Evolutionary conservation across 2,888 invertebrate genomes (phyloP).

Genomic region (Synergus itoensis): DNA sequence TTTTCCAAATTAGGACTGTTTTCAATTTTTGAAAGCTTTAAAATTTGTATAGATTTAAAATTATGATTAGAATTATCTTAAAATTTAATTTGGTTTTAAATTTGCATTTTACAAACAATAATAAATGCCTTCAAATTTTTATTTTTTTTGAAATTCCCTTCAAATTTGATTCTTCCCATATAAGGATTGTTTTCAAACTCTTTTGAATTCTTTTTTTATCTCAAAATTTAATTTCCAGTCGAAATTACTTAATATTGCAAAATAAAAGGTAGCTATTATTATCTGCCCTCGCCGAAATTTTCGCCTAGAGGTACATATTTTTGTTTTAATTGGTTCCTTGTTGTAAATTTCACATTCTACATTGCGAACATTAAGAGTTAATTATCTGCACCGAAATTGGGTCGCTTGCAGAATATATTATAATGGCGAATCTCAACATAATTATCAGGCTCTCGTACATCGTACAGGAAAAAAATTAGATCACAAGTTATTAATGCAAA

Average conservation of each 20-base stretch:
- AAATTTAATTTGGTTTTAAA: background rate
- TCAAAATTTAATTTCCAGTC: background rate
- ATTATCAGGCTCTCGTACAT: conserved; percentile 16
- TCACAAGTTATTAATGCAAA: conserved; percentile 37
- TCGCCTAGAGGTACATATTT: background rate
- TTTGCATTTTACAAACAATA: background rate
- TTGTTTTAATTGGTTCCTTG: conserved; percentile 5
- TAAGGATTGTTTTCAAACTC: no score
- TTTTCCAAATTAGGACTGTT: no score
- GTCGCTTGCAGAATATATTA: conserved; percentile 39
- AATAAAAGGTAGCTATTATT: no score
- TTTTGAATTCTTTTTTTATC: background rate
- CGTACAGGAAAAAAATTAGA: conserved; percentile 25
- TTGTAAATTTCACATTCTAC: conserved; percentile 12
- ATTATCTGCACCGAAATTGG: conserved; percentile 27
- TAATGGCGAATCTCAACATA: conserved; percentile 36
- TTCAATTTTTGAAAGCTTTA: no score
- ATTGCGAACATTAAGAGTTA: conserved; percentile 35
- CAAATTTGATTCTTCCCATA: no score
- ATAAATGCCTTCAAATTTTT: background rate
- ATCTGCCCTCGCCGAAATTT: background rate
- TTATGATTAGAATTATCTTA: background rate
- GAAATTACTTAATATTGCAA: no score
- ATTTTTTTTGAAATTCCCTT: no score
- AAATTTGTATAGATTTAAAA: no score